These are phyloP conservation scores for Acrossocheilus fasciatus DNA, from an alignment of 2,797 vertebrate genomes.

Conservation along the genomic window DNA sequence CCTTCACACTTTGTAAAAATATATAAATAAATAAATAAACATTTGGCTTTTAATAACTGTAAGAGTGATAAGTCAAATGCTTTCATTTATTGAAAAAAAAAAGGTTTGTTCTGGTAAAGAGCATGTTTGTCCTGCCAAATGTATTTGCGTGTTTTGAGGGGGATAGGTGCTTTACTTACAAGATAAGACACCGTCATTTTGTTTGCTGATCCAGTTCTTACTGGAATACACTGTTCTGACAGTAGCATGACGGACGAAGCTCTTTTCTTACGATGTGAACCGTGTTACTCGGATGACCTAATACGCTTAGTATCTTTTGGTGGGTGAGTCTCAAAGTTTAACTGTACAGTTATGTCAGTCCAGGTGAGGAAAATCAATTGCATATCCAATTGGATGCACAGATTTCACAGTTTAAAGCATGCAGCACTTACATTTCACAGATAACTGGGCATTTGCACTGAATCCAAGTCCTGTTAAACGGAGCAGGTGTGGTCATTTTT, in stretches of 20 bases:
- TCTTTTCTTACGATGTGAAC: constrained; percentile 1
- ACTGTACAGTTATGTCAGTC: background rate
- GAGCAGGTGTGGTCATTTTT: background rate
- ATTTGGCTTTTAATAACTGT: background rate
- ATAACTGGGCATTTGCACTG: background rate
- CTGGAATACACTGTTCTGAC: constrained; percentile 20
- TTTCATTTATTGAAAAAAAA: background rate
- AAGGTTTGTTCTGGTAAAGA: background rate
- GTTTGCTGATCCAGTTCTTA: constrained; percentile 5
- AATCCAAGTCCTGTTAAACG: background rate
- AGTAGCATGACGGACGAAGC: background rate
- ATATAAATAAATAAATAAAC: too few relatives aligned
- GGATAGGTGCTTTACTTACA: background rate
- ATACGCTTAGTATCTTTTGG: background rate
- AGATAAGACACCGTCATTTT: background rate
- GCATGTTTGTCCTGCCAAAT: background rate
- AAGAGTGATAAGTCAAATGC: background rate
- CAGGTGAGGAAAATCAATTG: background rate
- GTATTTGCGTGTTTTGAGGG: background rate
- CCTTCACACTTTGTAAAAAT: background rate
- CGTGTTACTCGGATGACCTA: background rate
- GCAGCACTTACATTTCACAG: background rate
- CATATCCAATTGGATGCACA: background rate
- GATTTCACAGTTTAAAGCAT: background rate
- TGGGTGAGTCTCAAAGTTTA: constrained; percentile 5